Conservation (phyloP, 2,113 vertebrate species). For the Neolamprologus variostigma region DNA sequence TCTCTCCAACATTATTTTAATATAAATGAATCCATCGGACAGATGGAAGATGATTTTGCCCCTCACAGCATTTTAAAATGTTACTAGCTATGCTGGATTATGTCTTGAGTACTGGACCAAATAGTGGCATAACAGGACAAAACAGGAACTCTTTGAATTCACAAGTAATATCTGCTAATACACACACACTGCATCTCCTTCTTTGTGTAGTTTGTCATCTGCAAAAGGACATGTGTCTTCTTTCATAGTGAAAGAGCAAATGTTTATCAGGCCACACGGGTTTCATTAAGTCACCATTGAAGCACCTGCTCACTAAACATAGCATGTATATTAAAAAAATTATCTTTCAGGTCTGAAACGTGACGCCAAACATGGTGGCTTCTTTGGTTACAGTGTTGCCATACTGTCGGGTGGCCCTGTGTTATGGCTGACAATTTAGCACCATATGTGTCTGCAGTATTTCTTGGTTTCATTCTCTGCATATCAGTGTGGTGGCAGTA, state of each 20-base stretch:
- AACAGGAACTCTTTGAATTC: neutral
- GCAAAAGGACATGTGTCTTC: neutral
- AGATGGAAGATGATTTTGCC: accelerated
- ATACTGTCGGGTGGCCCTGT: accelerated
- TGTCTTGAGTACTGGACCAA: neutral
- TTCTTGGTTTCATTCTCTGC: neutral
- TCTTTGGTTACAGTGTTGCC: neutral
- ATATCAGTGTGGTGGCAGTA: neutral
- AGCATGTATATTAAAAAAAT: neutral
- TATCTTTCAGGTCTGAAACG: neutral
- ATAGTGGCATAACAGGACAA: neutral
- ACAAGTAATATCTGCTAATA: neutral
- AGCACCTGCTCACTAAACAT: neutral
- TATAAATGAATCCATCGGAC: neutral
- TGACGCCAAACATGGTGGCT: neutral
- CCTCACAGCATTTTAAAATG: neutral
- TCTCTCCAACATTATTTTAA: neutral
- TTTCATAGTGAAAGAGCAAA: neutral
- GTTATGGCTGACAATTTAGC: neutral
- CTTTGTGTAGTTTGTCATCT: neutral
- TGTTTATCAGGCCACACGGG: accelerated
- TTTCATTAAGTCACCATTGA: neutral
- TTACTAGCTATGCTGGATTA: neutral
- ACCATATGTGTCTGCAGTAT: neutral
- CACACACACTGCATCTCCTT: neutral